Evolutionary conservation across 2,888 invertebrate species (phyloP), one percentile per base, ranked within the genome.

Genomic region (Scaptomyza flava): DNA sequence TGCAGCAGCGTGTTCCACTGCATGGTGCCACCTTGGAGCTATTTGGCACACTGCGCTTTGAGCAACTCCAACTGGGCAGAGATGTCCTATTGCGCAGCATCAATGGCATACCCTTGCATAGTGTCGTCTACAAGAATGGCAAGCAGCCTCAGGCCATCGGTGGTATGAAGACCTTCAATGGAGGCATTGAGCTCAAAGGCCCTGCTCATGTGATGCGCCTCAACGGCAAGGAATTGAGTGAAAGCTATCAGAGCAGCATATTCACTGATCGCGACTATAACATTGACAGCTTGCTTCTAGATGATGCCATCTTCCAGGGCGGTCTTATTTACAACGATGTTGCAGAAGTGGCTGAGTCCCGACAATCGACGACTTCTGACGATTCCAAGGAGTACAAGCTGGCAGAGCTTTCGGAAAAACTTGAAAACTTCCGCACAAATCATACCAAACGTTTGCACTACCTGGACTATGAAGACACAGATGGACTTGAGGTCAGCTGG

Each of bases 21-120:
- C 56, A 71, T 0, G 90, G 90, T 4, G 62, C 65, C 0, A 72
- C 87, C 6, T 48, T 90, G 47, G 91, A 91, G 48, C 70, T 90
- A 0, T 89, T 89, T 27, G 91, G 91, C 1, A 65, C 67, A 8
- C 70, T 91, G 2, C 85, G 63, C 12, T 91, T 91, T 46, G 88
- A 90, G 47, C 34, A 90, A 5, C 68, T 91, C 14, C 58, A 76
- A n/a, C 70, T 91, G 5, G 75, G 80, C 30, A 77, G 82, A 6
- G 64, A 75, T 0, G 66, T 79, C 0, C 54, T 83, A 3, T 20
- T 91, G 46, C 86, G 84, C 42, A 87, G 75, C 48, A 90, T 91
- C 6, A 91, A 91, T 61, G 76, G 71, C 2, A 85, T 91, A 30
- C 36, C 77, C 0, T 63, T 91, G 51, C 77, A 89, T 33, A 79